These are phyloP conservation scores for Troilus luridus DNA, from an alignment of 2,888 invertebrate species.

Conservation along the genomic window DNA sequence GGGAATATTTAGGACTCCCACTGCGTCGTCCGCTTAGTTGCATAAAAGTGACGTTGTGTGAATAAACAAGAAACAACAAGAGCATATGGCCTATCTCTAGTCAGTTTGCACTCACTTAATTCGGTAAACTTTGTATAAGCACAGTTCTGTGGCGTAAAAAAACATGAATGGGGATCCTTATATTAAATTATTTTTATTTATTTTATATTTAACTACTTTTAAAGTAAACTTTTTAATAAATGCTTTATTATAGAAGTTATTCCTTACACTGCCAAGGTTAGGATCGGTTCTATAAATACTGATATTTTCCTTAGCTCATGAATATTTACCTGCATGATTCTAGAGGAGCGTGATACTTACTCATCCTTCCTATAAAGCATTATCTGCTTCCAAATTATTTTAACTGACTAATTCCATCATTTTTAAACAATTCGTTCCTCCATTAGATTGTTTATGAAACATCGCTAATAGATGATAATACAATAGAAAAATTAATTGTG, in stretches of 20 bases:
- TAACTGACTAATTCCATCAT: neutral
- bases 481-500: neutral
- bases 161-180: no score
- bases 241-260: neutral
- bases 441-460: neutral
- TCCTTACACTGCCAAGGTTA: neutral
- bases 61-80: no score
- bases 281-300: neutral
- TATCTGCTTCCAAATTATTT: neutral
- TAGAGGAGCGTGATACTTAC: neutral
- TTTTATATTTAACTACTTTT: no score
- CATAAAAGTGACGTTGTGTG: no score
- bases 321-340: neutral
- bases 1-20: no score
- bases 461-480: neutral
- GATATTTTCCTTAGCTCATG: neutral
- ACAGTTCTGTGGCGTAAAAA: no score
- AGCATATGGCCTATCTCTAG: no score
- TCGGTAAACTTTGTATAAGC: no score
- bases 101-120: no score
- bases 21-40: no score
- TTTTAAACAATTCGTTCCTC: neutral
- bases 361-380: neutral
- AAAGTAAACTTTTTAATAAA: no score
- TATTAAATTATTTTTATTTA: no score